These are phyloP conservation scores for Ochropacha duplaris DNA, from an alignment of 2,888 invertebrate genomes.

Conservation along the genomic window DNA sequence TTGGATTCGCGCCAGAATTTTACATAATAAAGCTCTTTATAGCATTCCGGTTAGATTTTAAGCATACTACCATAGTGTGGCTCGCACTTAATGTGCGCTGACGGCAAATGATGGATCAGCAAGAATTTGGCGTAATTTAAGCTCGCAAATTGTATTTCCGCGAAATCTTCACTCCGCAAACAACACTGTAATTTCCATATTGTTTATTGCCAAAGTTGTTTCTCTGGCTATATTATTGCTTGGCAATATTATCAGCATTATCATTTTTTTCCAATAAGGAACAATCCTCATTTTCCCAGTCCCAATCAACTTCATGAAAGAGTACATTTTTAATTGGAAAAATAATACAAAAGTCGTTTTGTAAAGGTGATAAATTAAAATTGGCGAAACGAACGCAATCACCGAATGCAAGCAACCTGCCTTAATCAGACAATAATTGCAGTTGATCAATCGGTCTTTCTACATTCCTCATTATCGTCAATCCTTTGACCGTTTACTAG, in stretches of 20 bases:
- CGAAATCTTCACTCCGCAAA: not conserved
- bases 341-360: not conserved
- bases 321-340: not conserved
- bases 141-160: not conserved
- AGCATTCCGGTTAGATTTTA: slow-evolving; percentile 41
- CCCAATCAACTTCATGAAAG: not conserved
- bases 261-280: not conserved
- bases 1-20: slow-evolving; percentile 48
- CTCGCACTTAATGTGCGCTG: not conserved
- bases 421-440: not conserved
- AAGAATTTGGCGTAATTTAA: not conserved
- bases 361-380: not conserved
- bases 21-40: slow-evolving; percentile 51
- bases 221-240: too few species aligned
- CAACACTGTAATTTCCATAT: not conserved
- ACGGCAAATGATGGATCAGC: not conserved
- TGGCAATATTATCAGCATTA: not conserved
- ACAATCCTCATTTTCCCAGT: not conserved
- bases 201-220: too few species aligned
- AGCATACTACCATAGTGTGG: slow-evolving; percentile 5
- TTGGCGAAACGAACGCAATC: not conserved
- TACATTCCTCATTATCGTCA: not conserved
- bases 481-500: not conserved
- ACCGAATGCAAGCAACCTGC: not conserved
- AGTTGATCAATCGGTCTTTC: not conserved